phyloP scores from a whole-genome alignment of 2,113 vertebrate species.

The Tupaia chinensis region DNA sequence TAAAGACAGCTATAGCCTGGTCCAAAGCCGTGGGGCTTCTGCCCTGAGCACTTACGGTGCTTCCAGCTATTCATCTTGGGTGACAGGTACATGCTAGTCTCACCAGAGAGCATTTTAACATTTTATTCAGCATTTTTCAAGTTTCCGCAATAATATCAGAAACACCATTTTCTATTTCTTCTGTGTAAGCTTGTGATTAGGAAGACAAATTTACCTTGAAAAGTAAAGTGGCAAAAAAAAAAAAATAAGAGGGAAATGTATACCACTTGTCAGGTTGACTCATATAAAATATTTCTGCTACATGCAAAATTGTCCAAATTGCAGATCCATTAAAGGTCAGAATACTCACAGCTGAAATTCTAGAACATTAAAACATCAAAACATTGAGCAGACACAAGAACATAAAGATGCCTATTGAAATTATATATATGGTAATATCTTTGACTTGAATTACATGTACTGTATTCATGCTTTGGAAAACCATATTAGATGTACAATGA shows the following conservation, averaged over 20 bases:
- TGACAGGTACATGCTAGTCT: not conserved
- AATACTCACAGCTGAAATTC: not conserved
- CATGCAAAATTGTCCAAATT: not conserved
- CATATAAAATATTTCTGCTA: not conserved
- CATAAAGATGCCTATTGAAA: too few relatives aligned
- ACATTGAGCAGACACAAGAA: too few relatives aligned
- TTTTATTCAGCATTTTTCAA: not conserved
- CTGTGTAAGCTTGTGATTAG: not conserved
- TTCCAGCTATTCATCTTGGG: not conserved
- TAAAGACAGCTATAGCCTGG: not conserved
- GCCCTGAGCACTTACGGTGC: too few relatives aligned
- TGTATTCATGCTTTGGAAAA: too few relatives aligned
- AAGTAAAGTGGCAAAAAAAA: not conserved
- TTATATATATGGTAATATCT: too few relatives aligned
- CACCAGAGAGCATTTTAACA: not conserved
- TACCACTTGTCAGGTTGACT: not conserved
- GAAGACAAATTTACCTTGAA: not conserved
- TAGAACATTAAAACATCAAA: not conserved
- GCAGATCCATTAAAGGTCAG: not conserved
- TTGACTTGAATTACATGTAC: too few relatives aligned
- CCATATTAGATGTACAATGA: too few relatives aligned
- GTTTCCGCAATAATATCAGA: not conserved
- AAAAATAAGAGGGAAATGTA: not conserved
- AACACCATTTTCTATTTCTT: slow-evolving; percentile 1
- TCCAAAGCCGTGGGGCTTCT: not conserved